A percentile compares a stretch with the other conserved stretches of the same genome.
phyloP scores from a whole-genome alignment of 2,888 invertebrate species.

The Choreutis nemorana region DNA sequence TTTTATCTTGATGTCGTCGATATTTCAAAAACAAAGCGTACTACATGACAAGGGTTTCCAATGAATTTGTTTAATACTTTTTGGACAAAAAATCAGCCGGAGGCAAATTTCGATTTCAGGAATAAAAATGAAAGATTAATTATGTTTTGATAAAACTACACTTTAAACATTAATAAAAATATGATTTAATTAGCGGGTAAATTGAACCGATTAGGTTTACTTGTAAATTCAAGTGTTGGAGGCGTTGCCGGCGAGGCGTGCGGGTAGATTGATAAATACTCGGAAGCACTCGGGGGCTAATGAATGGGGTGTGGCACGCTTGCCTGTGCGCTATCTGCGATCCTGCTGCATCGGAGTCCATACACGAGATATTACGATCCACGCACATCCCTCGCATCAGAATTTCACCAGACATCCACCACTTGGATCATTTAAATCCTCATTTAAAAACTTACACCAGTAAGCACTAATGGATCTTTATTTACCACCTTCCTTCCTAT shows the following conservation, averaged over 20 bases:
- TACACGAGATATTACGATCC: too few species aligned
- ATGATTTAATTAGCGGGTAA: too few species aligned
- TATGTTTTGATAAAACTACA: constrained; percentile 7
- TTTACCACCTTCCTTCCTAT: too few species aligned
- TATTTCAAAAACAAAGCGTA: constrained; percentile 14
- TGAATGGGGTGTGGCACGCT: constrained; percentile 63
- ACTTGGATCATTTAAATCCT: too few species aligned
- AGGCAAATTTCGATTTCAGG: constrained; percentile 2
- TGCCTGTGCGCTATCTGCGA: constrained; percentile 45
- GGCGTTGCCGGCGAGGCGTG: constrained; percentile 28
- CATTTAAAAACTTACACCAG: too few species aligned
- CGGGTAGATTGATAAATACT: constrained; percentile 60
- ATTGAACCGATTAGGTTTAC: too few species aligned
- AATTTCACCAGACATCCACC: too few species aligned
- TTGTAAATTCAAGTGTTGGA: too few species aligned
- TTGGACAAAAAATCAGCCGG: constrained; percentile 2
- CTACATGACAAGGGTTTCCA: constrained; percentile 2
- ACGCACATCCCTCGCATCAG: too few species aligned
- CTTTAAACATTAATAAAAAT: too few species aligned
- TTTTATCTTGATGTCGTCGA: constrained; percentile 17
- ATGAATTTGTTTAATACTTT: constrained; percentile 4
- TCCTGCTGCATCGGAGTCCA: too few species aligned
- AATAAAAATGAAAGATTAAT: constrained; percentile 7
- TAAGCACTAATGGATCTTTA: too few species aligned
- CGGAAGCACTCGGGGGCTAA: constrained; percentile 62